Percentiles rank a stretch among this genome's conserved stretches.
These are phyloP conservation scores for Eucriotettix oculatus DNA, from an alignment of 2,888 invertebrate species.

Conservation along the genomic window DNA sequence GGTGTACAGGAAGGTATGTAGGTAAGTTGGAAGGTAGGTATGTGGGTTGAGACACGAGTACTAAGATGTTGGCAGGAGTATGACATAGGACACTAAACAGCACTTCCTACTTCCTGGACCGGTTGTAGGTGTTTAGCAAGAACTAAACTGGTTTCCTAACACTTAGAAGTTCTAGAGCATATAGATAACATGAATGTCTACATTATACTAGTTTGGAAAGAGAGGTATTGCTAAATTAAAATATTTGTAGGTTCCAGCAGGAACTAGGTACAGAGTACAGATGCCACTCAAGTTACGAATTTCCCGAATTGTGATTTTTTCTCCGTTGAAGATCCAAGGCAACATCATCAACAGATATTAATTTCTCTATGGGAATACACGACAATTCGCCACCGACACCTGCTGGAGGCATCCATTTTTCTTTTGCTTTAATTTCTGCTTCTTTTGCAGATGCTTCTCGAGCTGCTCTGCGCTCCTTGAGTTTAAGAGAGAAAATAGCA, in stretches of 20 bases:
- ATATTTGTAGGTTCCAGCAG: background rate
- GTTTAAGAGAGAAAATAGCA: constrained; percentile 67
- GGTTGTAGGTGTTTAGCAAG: too few relatives aligned
- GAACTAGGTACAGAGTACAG: background rate
- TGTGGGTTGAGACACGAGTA: too few relatives aligned
- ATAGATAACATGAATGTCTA: background rate
- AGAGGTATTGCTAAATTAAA: background rate
- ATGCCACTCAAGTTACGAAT: constrained; percentile 1
- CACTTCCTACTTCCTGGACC: too few relatives aligned
- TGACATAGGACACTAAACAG: too few relatives aligned
- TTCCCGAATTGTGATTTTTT: constrained; percentile 9
- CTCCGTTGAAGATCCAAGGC: constrained; percentile 18
- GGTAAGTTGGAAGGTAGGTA: too few relatives aligned
- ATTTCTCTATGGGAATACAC: constrained; percentile 68
- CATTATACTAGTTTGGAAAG: background rate
- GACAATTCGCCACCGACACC: constrained; percentile 69
- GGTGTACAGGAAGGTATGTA: too few relatives aligned
- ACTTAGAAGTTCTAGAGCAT: background rate
- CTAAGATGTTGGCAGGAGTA: too few relatives aligned
- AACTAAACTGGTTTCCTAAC: too few relatives aligned
- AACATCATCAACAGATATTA: constrained; percentile 34
- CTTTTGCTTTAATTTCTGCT: constrained; percentile 37
- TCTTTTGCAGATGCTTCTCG: constrained; percentile 57
- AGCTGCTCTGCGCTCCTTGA: constrained; percentile 62
- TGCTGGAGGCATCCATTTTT: constrained; percentile 22